Base-by-base conservation (phyloP, 2,113 vertebrate genomes). In the Burhinus bistriatus region DNA sequence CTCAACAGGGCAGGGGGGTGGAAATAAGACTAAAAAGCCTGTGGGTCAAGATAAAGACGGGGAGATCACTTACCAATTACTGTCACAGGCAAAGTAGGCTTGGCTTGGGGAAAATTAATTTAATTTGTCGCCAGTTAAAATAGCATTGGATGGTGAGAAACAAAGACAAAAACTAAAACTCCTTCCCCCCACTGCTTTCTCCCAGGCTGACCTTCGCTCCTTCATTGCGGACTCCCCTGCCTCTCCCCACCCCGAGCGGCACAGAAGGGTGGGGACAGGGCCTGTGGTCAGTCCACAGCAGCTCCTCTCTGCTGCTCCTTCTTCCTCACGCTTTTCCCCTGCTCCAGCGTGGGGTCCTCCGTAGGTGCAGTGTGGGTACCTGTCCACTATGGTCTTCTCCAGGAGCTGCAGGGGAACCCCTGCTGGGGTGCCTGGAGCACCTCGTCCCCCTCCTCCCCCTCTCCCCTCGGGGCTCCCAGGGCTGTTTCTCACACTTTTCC, bases 261-360 rank as follows among this genome's bases (percentile, higher is more conserved):
- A n/a, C n/a, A n/a, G n/a, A n/a, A n/a, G n/a, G n/a, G n/a, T n/a
- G n/a, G n/a, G n/a, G n/a, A n/a, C n/a, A n/a, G 61, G 7, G 17
- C 12, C 19, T 7, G 5, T 19, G 8, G 4, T 76, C 8, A 27
- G 18, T 18, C 26, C 64, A 17, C 16, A 54, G 15, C 30, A 69
- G 16, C 22, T 80, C 6, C 32, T 70, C 49, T 54, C 52, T 77
- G 45, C 9, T 0, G 1, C 8, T 58, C 22, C 26, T 91, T 83
- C 15, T 6, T 52, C 15, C 20, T 83, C 65, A 36, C 25, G 5
- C 10, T 44, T 69, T 36, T 38, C 5, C 15, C 34, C 20, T 78
- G 16, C 20, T 64, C 26, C 44, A 49, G 12, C 0, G 0, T 17
- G 30, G 25, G 34, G 16, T 8, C 11, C 30, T 30, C 26, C 5